Conservation (phyloP, 1,140 invertebrate genomes). For the Bombus soroeensis region DNA sequence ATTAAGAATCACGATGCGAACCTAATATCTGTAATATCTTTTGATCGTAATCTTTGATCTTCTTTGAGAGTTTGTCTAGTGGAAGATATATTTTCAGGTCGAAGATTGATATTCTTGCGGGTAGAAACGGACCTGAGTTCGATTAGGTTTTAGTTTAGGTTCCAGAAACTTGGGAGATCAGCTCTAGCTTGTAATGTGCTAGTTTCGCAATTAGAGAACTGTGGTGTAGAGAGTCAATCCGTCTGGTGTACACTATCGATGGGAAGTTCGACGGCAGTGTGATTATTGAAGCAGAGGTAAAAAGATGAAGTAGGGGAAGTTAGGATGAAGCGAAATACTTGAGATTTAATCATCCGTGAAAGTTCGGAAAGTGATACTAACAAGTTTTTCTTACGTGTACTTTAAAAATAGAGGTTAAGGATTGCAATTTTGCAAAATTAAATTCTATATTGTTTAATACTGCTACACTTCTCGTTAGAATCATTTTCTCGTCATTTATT, state of each 20-base stretch:
- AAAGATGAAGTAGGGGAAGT: no score
- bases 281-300: background rate
- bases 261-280: background rate
- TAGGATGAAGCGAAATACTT: no score
- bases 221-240: background rate
- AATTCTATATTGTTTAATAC: no score
- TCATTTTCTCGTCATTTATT: no score
- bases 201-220: constrained; percentile 1
- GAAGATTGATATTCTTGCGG: background rate
- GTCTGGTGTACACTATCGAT: background rate
- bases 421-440: no score
- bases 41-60: background rate
- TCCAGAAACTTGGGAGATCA: background rate
- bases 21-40: background rate
- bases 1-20: constrained; percentile 8
- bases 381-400: no score
- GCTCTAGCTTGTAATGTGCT: background rate
- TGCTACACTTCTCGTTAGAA: no score
- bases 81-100: background rate
- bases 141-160: background rate
- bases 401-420: no score
- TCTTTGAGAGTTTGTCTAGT: background rate
- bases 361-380: no score
- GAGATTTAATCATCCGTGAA: no score
- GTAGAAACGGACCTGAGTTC: background rate